phyloP scores from a whole-genome alignment of 2,113 vertebrate species.

The Struthidea cinerea region DNA sequence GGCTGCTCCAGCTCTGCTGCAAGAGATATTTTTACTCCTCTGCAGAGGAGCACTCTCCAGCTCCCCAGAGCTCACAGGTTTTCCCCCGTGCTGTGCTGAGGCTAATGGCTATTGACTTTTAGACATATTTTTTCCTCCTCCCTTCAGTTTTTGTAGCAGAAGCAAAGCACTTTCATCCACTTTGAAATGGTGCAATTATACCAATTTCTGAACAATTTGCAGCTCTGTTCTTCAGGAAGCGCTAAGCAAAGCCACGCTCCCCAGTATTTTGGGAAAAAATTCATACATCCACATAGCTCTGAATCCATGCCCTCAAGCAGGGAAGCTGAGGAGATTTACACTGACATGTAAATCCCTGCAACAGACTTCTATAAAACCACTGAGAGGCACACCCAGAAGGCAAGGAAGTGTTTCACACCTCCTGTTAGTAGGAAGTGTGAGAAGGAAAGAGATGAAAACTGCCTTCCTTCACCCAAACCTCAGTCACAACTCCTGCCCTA shows the following conservation, averaged over 20 bases:
- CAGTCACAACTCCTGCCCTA: background rate
- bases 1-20: background rate
- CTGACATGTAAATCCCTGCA: background rate
- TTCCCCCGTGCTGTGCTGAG: background rate
- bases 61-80: background rate
- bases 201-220: background rate
- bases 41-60: background rate
- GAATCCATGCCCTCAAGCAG: background rate
- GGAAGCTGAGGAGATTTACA: constrained; percentile 7
- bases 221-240: background rate
- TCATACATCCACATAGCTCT: background rate
- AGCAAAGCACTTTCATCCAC: background rate
- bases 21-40: background rate
- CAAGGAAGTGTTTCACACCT: background rate
- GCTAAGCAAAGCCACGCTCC: background rate
- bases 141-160: background rate
- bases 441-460: background rate
- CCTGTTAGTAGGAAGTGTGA: background rate
- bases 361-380: background rate
- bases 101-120: background rate
- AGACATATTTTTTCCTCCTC: background rate
- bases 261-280: background rate
- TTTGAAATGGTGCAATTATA: background rate
- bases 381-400: background rate
- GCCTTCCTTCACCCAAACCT: background rate